A percentile compares a stretch with the other conserved stretches of the same genome.
Evolutionary conservation across 1,140 invertebrate genomes (phyloP).

Genomic region (Drosophila lini): DNA sequence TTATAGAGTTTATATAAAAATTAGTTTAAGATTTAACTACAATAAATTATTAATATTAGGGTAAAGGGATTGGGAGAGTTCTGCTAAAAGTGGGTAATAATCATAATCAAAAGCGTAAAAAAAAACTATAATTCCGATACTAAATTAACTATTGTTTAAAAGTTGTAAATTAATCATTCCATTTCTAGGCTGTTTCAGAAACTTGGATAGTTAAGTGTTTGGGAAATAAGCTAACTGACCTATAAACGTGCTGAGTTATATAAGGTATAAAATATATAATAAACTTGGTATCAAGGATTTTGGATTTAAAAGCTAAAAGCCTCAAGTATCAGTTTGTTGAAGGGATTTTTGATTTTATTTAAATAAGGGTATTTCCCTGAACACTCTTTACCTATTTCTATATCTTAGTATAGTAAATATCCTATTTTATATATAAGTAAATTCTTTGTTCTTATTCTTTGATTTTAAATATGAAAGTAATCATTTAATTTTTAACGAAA

Average conservation of each 20-base stretch:
- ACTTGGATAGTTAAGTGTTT: not conserved
- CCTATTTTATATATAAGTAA: too few relatives aligned
- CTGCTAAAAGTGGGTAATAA: conserved; percentile 2
- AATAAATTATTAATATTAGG: conserved; percentile 20
- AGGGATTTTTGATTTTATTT: not conserved
- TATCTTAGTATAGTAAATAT: not conserved
- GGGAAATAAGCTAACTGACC: conserved; percentile 10
- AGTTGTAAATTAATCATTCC: conserved; percentile 1
- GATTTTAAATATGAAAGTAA: too few relatives aligned
- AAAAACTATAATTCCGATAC: conserved; percentile 1
- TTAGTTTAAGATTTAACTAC: conserved; percentile 48
- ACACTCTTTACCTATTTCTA: not conserved
- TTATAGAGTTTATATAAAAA: conserved; percentile 43
- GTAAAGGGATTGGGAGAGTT: not conserved
- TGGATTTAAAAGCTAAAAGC: not conserved
- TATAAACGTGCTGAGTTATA: conserved; percentile 11
- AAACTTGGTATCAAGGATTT: not conserved
- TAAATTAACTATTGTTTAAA: not conserved
- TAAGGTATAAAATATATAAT: not conserved
- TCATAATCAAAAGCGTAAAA: not conserved
- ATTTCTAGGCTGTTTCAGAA: not conserved
- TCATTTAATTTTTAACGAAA: not conserved
- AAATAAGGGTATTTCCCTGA: not conserved
- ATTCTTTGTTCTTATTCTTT: not conserved
- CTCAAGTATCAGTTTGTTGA: not conserved